These are phyloP conservation scores for Perca schrenkii DNA, from an alignment of 2,113 vertebrate genomes.

Conservation along the genomic window DNA sequence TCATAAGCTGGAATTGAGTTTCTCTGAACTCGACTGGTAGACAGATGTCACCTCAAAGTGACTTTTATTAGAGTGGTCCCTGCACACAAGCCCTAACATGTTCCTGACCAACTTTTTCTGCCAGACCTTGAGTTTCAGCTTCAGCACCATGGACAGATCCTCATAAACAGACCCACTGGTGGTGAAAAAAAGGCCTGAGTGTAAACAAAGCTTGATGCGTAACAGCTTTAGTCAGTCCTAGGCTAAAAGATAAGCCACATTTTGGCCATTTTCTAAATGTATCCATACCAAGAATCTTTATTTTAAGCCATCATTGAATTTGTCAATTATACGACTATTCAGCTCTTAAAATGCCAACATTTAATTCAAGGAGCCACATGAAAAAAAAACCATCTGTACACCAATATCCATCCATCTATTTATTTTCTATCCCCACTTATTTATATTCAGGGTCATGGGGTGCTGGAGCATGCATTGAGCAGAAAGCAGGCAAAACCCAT, in stretches of 20 bases:
- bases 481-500: conserved; percentile 47
- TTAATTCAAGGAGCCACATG: conserved; percentile 16
- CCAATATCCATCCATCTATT: conserved; percentile 32
- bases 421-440: conserved; percentile 30
- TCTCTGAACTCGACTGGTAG: conserved; percentile 24
- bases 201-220: not conserved
- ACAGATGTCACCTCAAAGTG: conserved; percentile 43
- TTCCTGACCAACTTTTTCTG: conserved; percentile 7
- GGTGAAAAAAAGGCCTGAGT: not conserved
- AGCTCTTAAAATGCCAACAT: conserved; percentile 5
- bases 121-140: conserved; percentile 26
- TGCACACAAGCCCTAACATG: conserved; percentile 24
- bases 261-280: not conserved
- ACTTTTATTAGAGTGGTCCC: conserved; percentile 32
- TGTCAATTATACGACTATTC: not conserved
- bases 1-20: conserved; percentile 32
- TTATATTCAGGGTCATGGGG: conserved; percentile 67
- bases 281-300: not conserved
- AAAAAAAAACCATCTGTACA: too few relatives aligned
- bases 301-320: not conserved
- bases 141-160: conserved; percentile 78
- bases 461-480: conserved; percentile 37
- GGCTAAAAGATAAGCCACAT: not conserved
- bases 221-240: not conserved
- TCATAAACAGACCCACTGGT: not conserved